Conservation (phyloP, 2,888 invertebrate species). For the Elegia similella region DNA sequence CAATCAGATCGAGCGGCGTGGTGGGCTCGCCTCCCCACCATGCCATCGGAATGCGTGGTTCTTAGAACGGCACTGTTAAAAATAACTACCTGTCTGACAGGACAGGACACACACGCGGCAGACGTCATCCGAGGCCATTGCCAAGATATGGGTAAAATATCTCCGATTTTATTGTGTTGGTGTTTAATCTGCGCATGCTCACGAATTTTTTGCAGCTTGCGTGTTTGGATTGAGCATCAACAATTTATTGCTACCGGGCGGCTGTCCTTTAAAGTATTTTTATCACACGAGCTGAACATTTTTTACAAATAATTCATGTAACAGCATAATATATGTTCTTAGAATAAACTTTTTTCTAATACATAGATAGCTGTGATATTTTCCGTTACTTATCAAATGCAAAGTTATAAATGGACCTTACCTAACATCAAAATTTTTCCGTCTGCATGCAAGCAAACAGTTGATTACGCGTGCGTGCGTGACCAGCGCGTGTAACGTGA, state of each 20-base stretch:
- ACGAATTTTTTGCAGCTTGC: background rate
- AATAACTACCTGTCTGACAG: conserved; percentile 74
- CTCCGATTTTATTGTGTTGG: conserved; percentile 9
- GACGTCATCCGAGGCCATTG: conserved; percentile 62
- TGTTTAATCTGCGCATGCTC: background rate
- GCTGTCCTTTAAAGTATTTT: background rate
- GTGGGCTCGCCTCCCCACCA: conserved; percentile 80
- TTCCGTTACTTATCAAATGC: too few relatives aligned
- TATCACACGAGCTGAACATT: background rate
- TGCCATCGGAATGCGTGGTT: conserved; percentile 66
- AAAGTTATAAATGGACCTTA: too few relatives aligned
- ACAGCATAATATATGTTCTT: too few relatives aligned
- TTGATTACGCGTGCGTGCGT: conserved; percentile 58
- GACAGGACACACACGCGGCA: conserved; percentile 47
- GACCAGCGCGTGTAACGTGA: conserved; percentile 50
- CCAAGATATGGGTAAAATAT: conserved; percentile 43
- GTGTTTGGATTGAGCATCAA: background rate
- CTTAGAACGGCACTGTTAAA: conserved; percentile 74
- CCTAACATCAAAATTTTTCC: conserved; percentile 27
- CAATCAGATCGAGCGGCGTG: conserved; percentile 58
- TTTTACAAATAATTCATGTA: too few relatives aligned
- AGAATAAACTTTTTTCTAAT: too few relatives aligned
- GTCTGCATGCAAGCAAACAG: conserved; percentile 53
- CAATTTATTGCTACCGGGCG: background rate
- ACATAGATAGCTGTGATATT: too few relatives aligned